Conservation (phyloP, 37 sponge, comb jelly and placozoan genomes). For the Beroe forskalii region DNA sequence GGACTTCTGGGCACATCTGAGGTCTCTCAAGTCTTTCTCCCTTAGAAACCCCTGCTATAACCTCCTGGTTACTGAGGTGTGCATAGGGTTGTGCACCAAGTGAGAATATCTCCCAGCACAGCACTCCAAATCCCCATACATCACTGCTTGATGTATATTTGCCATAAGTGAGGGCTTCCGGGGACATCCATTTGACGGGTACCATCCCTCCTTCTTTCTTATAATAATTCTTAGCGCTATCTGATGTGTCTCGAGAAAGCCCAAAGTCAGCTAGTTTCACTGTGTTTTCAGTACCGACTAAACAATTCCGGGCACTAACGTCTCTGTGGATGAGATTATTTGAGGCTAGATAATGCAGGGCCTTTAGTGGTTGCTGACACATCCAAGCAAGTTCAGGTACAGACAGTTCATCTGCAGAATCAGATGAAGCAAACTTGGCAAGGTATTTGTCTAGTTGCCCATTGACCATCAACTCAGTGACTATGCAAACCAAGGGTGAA, state of each 20-base stretch:
- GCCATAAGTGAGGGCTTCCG: constrained; percentile 20
- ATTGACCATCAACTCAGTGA: background rate
- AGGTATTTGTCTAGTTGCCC: background rate
- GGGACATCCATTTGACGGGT: constrained; percentile 39
- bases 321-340: background rate
- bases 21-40: constrained; percentile 13
- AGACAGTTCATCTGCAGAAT: background rate
- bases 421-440: background rate
- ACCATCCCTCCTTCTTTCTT: constrained; percentile 52
- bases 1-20: background rate
- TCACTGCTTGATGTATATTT: background rate
- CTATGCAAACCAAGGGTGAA: background rate
- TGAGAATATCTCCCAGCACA: background rate
- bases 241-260: constrained; percentile 1
- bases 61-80: background rate
- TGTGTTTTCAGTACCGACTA: background rate
- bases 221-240: background rate
- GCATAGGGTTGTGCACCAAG: background rate
- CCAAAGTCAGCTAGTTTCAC: constrained; percentile 53
- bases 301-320: constrained; percentile 34
- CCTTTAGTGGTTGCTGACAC: constrained; percentile 11
- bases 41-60: background rate
- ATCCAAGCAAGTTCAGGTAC: constrained; percentile 8
- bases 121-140: constrained; percentile 25
- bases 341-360: background rate